Conservation (phyloP, 2,888 invertebrate genomes). For the Hirtodrosophila alboralis region DNA sequence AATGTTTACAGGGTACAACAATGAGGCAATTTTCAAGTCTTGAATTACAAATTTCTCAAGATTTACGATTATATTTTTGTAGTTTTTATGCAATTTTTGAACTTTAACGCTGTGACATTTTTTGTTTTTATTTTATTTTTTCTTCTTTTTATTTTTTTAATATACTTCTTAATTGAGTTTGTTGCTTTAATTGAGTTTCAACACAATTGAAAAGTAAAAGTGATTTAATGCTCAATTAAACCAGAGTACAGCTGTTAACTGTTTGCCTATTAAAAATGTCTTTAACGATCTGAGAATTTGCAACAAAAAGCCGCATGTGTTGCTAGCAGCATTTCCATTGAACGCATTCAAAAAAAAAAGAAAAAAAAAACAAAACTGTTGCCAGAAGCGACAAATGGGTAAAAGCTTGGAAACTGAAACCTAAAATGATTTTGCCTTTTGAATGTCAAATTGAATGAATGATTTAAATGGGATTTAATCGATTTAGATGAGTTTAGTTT, state of each 20-base stretch:
- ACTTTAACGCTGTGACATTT: constrained; percentile 58
- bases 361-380: constrained; percentile 42
- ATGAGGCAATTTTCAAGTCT: constrained; percentile 50
- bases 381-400: constrained; percentile 5
- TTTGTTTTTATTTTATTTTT: constrained; percentile 1
- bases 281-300: constrained; percentile 41
- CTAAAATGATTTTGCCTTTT: constrained; percentile 5
- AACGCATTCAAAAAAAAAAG: too few relatives aligned
- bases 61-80: constrained; percentile 34
- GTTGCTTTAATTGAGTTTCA: constrained; percentile 46
- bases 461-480: not conserved
- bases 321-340: constrained; percentile 33
- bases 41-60: constrained; percentile 53
- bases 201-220: constrained; percentile 66
- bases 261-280: constrained; percentile 45
- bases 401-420: too few relatives aligned
- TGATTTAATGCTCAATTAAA: constrained; percentile 69
- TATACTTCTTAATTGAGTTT: constrained; percentile 28
- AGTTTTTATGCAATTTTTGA: constrained; percentile 66
- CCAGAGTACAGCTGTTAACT: constrained; percentile 36
- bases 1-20: constrained; percentile 22
- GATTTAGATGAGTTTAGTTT: not conserved
- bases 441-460: not conserved
- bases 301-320: constrained; percentile 18
- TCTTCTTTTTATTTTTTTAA: constrained; percentile 7